Evolutionary conservation across 2,113 vertebrate species (phyloP).

Genomic region (Myrmecophaga tridactyla): DNA sequence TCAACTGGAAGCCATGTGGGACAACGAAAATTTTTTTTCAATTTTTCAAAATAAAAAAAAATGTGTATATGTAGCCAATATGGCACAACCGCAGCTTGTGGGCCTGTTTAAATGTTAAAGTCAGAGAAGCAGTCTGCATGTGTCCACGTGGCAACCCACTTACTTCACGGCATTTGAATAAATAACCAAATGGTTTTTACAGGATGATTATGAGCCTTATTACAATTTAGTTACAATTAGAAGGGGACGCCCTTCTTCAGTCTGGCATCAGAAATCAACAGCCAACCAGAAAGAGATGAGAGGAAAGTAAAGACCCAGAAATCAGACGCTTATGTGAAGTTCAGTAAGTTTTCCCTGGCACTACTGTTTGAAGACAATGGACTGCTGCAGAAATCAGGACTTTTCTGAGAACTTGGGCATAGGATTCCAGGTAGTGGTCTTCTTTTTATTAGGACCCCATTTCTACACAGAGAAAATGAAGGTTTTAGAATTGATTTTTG

Average conservation of each 20-base stretch:
- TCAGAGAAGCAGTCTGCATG: not conserved
- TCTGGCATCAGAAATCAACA: conserved; percentile 7
- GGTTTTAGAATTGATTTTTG: not conserved
- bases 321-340: not conserved
- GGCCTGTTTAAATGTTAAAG: not conserved
- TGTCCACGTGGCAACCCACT: not conserved
- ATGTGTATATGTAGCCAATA: not conserved
- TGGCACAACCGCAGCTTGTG: not conserved
- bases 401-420: not conserved
- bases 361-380: not conserved
- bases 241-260: not conserved
- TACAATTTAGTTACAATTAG: not conserved
- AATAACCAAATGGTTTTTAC: conserved; percentile 33
- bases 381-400: not conserved
- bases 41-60: not conserved
- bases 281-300: not conserved
- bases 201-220: not conserved
- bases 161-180: conserved; percentile 14
- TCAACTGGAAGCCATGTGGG: not conserved
- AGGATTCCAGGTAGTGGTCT: not conserved
- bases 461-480: not conserved
- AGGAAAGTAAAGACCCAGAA: not conserved
- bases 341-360: not conserved
- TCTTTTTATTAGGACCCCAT: not conserved
- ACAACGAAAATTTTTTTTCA: not conserved